phyloP scores from a whole-genome alignment of 2,113 vertebrate genomes.

The Pedionomus torquatus region DNA sequence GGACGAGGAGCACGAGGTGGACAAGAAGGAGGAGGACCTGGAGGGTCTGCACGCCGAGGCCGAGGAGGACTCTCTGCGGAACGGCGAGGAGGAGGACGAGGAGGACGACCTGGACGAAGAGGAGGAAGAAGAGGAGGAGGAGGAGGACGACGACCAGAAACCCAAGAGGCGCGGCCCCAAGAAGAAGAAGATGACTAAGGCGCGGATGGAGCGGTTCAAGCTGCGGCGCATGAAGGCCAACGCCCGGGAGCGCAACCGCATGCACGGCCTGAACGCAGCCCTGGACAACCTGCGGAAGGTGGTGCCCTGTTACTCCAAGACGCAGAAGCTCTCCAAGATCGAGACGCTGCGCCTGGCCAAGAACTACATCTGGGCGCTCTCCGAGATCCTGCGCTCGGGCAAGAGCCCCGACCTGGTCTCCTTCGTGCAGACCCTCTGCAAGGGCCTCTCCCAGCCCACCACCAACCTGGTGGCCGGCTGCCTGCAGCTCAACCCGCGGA shows the following conservation, averaged over 20 bases:
- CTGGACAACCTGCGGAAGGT: conserved; percentile 97
- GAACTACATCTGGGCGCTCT: conserved; percentile 99
- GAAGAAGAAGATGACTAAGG: conserved; percentile 99
- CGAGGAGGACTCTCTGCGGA: conserved; percentile 66
- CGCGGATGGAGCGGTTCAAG: conserved; percentile 94
- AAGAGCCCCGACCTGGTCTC: conserved; percentile 95
- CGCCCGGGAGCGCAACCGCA: conserved; percentile 94
- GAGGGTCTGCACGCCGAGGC: conserved; percentile 65
- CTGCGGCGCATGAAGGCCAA: conserved; percentile 96
- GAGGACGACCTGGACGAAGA: conserved; percentile 83
- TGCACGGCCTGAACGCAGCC: conserved; percentile 97
- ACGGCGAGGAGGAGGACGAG: conserved; percentile 77
- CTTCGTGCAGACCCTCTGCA: conserved; percentile 97
- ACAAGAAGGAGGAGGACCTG: conserved; percentile 77
- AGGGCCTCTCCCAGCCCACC: conserved; percentile 97
- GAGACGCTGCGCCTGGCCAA: conserved; percentile 96
- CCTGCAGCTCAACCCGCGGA: conserved; percentile 95
- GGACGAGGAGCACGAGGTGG: conserved; percentile 80
- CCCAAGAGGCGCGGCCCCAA: conserved; percentile 96
- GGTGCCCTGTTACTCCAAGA: conserved; percentile 99
- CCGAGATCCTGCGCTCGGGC: conserved; percentile 93
- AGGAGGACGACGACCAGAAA: conserved; percentile 91
- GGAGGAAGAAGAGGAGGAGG: conserved; percentile 89
- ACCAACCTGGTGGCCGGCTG: conserved; percentile 97
- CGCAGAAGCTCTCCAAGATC: conserved; percentile 98